Base-by-base conservation (phyloP, 2,888 invertebrate species). In the Philaethria dido region DNA sequence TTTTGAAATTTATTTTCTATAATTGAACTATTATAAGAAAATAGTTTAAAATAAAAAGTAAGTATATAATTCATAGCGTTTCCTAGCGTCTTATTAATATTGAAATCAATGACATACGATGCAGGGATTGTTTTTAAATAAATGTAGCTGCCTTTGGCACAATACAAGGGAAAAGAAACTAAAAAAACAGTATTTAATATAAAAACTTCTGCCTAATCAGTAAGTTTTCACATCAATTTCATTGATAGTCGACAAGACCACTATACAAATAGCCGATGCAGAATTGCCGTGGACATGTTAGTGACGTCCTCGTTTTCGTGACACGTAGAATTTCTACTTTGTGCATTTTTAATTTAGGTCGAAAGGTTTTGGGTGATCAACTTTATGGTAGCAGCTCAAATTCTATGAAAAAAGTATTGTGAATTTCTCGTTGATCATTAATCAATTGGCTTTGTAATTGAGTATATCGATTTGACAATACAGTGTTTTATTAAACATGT, bases 301-400 rank as follows among this genome's bases (percentile, higher is more conserved):
- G 13, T 33, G 33, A 54, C 4, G 18, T 22, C 39, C 20, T n/a
- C 20, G 18, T 39, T n/a, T 45, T 18, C 18, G 5, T 18, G 45
- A 29, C 29, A 18, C 16, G 18, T 29, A 60, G 60, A 33, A 60
- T 29, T 60, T 18, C 4, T 16, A 42, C 25, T 45, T 29, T 45
- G 16, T 45, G 29, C 8, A 60, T 60, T 44, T 60, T 60, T 29
- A 6, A 60, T 60, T 11, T 60, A 45, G 59, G 6, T 25, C 16
- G 11, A 59, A 59, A 45, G 59, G 59, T 59, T 59, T 45, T 5
- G 6, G 42, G 16, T 59, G 22, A 57, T 44, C 44, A 59, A 20
- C 20, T 57, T 22, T 39, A 57, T 22, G 33, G 20, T 14, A 14
- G 39, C 55, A 1, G 2, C 20, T 39, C 6, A 55, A 55, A 18